Evolutionary conservation across 2,888 invertebrate species (phyloP).

Genomic region (Uloborus plumipes): DNA sequence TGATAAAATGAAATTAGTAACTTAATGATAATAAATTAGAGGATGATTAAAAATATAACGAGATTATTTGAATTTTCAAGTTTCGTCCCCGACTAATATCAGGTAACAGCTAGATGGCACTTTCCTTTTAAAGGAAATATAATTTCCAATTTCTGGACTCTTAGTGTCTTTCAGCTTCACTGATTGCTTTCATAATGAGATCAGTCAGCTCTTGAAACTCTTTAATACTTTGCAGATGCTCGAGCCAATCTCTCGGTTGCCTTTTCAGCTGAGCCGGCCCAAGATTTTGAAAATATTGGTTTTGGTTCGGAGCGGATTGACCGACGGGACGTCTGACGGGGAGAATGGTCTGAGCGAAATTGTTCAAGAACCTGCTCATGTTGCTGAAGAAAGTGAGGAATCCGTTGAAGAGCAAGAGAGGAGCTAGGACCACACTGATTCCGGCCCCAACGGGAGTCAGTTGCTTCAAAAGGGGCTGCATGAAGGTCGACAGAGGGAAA

Average conservation of each 20-base stretch:
- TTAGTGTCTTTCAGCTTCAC: constrained; percentile 38
- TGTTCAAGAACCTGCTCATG: constrained; percentile 49
- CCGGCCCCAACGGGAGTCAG: constrained; percentile 58
- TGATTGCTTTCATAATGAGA: constrained; percentile 43
- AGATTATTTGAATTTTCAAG: background rate
- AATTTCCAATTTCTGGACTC: background rate
- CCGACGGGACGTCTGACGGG: constrained; percentile 36
- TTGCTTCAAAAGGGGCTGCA: constrained; percentile 59
- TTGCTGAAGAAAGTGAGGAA: constrained; percentile 55
- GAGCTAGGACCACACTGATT: constrained; percentile 47
- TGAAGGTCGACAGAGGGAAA: constrained; percentile 24
- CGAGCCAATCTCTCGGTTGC: constrained; percentile 50
- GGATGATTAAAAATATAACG: constrained; percentile 3
- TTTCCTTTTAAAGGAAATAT: constrained; percentile 4
- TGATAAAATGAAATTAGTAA: background rate
- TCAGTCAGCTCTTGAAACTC: constrained; percentile 40
- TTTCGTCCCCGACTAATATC: constrained; percentile 2
- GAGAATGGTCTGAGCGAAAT: constrained; percentile 45
- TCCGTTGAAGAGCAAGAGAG: constrained; percentile 51
- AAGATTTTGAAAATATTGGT: constrained; percentile 45
- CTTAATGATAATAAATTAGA: constrained; percentile 6
- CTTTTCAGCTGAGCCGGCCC: constrained; percentile 41
- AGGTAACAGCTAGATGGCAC: constrained; percentile 47
- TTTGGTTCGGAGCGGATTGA: background rate
- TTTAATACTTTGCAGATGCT: constrained; percentile 27